phyloP scores from a whole-genome alignment of 2,113 vertebrate species.

The Genyomyrus donnyi region DNA sequence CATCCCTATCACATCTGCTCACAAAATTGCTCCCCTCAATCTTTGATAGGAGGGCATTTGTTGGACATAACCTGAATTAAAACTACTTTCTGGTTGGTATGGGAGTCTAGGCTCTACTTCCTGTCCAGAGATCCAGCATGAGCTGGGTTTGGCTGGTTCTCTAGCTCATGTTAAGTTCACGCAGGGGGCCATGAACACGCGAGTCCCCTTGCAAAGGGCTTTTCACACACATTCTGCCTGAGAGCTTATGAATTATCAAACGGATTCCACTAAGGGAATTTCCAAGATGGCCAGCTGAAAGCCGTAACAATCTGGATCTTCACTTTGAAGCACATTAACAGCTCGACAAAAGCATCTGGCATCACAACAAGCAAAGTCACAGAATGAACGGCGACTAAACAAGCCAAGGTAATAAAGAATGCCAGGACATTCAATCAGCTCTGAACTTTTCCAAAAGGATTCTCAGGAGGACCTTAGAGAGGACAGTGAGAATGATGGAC shows the following conservation, averaged over 20 bases:
- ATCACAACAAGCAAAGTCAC: slow-evolving; percentile 1
- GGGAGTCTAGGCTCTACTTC: background rate
- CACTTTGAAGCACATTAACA: slow-evolving; percentile 34
- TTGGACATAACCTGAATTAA: background rate
- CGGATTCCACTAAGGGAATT: background rate
- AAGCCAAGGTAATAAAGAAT: slow-evolving; percentile 33
- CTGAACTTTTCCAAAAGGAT: slow-evolving; percentile 20
- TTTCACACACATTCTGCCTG: background rate
- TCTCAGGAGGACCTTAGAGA: slow-evolving; percentile 27
- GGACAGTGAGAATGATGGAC: slow-evolving; percentile 20
- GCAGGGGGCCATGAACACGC: background rate
- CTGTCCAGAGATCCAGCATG: background rate
- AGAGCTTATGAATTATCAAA: background rate
- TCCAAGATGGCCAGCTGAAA: slow-evolving; percentile 31
- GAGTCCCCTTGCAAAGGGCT: background rate
- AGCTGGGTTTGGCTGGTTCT: background rate
- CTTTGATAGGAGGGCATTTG: background rate
- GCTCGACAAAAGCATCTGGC: background rate
- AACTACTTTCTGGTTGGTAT: background rate
- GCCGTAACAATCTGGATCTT: background rate
- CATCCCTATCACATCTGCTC: background rate
- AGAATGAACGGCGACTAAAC: slow-evolving; percentile 17
- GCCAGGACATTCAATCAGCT: slow-evolving; percentile 72
- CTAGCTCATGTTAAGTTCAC: background rate
- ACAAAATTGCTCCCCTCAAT: background rate